Evolutionary conservation across 1,140 invertebrate genomes (phyloP).

Genomic region (Tetramorium alpestre): DNA sequence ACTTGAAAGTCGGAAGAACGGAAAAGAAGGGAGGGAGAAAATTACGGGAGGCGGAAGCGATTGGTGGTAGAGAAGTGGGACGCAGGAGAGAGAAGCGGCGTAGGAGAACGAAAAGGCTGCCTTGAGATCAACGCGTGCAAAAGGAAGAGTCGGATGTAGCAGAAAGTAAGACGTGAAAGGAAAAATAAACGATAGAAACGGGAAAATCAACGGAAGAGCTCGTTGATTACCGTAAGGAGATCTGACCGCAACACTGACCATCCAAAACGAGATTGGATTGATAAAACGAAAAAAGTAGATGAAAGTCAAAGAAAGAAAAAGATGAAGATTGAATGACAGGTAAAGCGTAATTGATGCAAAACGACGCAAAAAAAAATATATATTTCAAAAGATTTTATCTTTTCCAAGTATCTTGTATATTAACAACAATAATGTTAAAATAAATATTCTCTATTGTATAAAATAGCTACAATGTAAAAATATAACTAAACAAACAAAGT

Average conservation of each 20-base stretch:
- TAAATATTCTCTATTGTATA: background rate
- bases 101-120: conserved; percentile 44
- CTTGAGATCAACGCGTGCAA: conserved; percentile 38
- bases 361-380: background rate
- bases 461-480: background rate
- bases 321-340: background rate
- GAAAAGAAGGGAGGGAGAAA: conserved; percentile 31
- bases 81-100: background rate
- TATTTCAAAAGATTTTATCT: background rate
- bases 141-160: conserved; percentile 29
- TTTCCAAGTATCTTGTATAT: background rate
- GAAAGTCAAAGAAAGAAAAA: background rate
- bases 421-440: background rate
- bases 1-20: conserved; percentile 45
- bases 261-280: conserved; percentile 45
- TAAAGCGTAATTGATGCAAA: background rate
- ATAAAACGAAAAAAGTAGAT: background rate
- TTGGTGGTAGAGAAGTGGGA: background rate
- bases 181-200: conserved; percentile 24
- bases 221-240: conserved; percentile 58
- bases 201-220: conserved; percentile 45
- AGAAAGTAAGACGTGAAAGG: conserved; percentile 19
- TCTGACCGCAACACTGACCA: conserved; percentile 59
- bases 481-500: background rate
- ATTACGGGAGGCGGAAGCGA: conserved; percentile 33